Evolutionary conservation across 1,140 invertebrate species (phyloP).

Genomic region (Holcopasites calliopsidis): DNA sequence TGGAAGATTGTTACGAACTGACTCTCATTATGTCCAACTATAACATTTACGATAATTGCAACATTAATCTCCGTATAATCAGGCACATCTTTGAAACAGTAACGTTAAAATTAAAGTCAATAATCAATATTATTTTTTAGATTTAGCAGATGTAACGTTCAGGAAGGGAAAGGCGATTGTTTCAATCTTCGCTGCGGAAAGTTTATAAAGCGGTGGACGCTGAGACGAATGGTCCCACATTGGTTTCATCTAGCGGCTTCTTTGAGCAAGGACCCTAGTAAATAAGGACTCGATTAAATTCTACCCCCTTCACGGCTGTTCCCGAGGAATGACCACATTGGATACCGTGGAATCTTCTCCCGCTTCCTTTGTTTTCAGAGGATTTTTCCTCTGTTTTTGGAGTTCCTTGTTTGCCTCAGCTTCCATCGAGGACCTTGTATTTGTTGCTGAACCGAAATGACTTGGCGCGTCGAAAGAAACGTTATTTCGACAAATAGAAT

Average conservation of each 20-base stretch:
- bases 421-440: neutral
- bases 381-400: slow-evolving; percentile 11
- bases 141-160: neutral
- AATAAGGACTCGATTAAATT: slow-evolving; percentile 64
- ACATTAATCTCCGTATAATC: no score
- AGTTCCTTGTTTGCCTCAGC: neutral
- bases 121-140: no score
- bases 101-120: no score
- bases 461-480: neutral
- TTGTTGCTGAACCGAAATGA: neutral
- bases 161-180: neutral
- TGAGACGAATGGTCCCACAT: slow-evolving; percentile 48
- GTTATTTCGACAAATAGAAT: neutral
- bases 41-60: no score
- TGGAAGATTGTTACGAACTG: no score
- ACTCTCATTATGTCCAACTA: no score
- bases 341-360: neutral
- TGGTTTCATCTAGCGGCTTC: slow-evolving; percentile 54
- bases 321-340: slow-evolving; percentile 44
- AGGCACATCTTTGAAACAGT: no score
- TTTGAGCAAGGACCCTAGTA: slow-evolving; percentile 55
- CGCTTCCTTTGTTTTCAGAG: neutral
- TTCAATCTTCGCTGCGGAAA: slow-evolving; percentile 18
- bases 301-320: slow-evolving; percentile 46
- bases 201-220: slow-evolving; percentile 45